Conservation (phyloP, 2,113 vertebrate species). For the Onychorhynchus coronatus region DNA sequence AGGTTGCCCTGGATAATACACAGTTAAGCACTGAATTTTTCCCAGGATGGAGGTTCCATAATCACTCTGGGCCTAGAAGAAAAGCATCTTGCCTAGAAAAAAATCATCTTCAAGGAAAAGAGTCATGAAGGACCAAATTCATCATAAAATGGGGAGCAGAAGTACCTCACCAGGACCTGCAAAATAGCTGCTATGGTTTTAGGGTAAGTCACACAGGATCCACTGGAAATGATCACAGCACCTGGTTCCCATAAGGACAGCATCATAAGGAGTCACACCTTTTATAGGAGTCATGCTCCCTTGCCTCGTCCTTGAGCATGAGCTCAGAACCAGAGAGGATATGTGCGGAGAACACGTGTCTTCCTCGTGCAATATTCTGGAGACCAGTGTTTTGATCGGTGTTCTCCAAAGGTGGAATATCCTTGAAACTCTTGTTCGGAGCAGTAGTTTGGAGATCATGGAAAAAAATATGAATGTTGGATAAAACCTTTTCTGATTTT, state of each 20-base stretch:
- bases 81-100: neutral
- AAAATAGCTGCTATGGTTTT: neutral
- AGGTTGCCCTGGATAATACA: neutral
- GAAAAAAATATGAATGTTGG: neutral
- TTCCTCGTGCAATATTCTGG: neutral
- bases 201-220: neutral
- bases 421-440: neutral
- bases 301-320: accelerated
- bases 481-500: neutral
- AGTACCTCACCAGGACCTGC: neutral
- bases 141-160: neutral
- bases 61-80: accelerated
- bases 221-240: neutral
- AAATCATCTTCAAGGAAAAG: neutral
- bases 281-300: neutral
- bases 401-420: neutral
- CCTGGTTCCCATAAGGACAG: neutral
- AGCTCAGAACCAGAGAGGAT: neutral
- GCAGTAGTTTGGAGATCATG: neutral
- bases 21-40: neutral
- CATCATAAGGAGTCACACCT: neutral
- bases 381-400: neutral
- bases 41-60: neutral
- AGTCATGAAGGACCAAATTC: neutral
- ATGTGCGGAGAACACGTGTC: accelerated